Evolutionary conservation across 2,113 vertebrate genomes (phyloP).

Genomic region (Lophius piscatorius): DNA sequence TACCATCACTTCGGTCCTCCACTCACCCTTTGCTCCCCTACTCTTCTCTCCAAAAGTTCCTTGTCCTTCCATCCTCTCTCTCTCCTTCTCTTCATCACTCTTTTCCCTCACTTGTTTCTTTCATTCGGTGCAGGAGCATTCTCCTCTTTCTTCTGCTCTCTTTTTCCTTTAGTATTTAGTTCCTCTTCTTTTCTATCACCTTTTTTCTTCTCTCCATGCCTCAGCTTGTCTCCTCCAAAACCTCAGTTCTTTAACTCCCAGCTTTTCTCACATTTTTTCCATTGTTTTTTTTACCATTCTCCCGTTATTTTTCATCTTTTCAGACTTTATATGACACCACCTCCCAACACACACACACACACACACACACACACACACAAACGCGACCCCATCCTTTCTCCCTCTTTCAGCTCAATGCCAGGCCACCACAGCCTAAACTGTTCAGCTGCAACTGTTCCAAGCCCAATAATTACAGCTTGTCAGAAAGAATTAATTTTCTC

Average conservation of each 20-base stretch:
- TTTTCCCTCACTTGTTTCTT: background rate
- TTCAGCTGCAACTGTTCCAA: constrained; percentile 99
- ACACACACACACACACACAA: background rate
- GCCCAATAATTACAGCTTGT: constrained; percentile 99
- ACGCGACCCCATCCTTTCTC: constrained; percentile 11
- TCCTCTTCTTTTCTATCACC: constrained; percentile 13
- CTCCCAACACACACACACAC: background rate
- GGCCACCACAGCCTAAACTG: constrained; percentile 95
- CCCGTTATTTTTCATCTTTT: background rate
- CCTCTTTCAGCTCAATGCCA: constrained; percentile 85
- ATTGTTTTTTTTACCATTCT: background rate
- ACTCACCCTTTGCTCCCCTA: background rate
- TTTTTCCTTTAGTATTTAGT: background rate
- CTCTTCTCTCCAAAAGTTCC: background rate
- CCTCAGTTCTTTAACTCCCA: too few relatives aligned
- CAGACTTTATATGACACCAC: background rate
- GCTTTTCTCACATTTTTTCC: background rate
- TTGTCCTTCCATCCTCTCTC: background rate
- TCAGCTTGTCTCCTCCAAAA: background rate
- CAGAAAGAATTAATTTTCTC: constrained; percentile 99
- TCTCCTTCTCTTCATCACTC: background rate
- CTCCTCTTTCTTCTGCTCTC: background rate
- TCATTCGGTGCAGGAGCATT: too few relatives aligned
- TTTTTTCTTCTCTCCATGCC: constrained; percentile 48
- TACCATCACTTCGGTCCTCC: background rate